Base-by-base conservation (phyloP, 2,888 invertebrate genomes). In the Biston betularia region DNA sequence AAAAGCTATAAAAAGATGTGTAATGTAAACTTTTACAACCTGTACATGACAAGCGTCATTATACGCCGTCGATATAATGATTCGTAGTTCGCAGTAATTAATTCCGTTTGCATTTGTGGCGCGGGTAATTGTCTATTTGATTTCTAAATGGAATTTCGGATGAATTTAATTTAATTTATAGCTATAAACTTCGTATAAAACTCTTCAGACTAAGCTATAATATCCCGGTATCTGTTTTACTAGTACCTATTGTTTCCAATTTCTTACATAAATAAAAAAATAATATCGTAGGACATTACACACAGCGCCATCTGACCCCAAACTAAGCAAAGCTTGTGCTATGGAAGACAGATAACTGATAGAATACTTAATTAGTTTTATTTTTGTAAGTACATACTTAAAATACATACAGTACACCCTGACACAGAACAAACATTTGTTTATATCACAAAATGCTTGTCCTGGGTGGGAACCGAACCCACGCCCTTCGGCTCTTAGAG, bases 121-220 rank as follows among this genome's bases (percentile, higher is more conserved):
- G 52, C 69, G 58, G 71, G 69, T 73, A 75, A 75, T 75, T 73
- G 71, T 73, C 75, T 71, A 70, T 73, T 75, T 70, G 73, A 75
- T 75, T 71, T 70, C 65, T 48, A 63, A 72, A 73, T 67, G 69
- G 70, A 70, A 74, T 73, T 72, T 71, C 65, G 71, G 70, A 75
- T 71, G 69, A 70, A 70, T 73, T 69, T 68, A 70, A 75, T 72
- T 71, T 66, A 75, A 73, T 75, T 73, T 69, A 70, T 72, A 68
- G 45, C 63, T 65, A 69, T 69, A 69, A 58, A 67, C 60, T 52
- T 11, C 44, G 42, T 12, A 12, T 12, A 33, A 6, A 33, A 11
- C 3, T 12, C 33, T 33, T 33, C 54, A 33, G 12, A 54, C 54
- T 33, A 54, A 12, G 54, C 24, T 44, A 44, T 33, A 1, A 45